Percentiles rank a stretch among this genome's conserved stretches.
phyloP scores from a whole-genome alignment of 2,113 vertebrate genomes.

The Bubo scandiacus region DNA sequence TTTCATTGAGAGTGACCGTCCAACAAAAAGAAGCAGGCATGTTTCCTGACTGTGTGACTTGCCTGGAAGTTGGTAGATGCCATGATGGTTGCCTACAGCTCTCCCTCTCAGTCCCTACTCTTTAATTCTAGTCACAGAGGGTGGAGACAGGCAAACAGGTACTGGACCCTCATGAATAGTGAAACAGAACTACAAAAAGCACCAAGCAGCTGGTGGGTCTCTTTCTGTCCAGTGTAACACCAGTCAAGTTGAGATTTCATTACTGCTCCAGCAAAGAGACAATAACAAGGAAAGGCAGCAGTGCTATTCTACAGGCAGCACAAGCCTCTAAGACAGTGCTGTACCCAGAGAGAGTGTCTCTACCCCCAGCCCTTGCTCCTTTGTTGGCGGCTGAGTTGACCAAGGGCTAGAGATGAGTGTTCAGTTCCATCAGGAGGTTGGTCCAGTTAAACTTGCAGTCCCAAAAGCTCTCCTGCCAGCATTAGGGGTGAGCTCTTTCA shows the following conservation, averaged over 20 bases:
- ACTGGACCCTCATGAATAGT: neutral
- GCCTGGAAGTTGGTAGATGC: fast-evolving
- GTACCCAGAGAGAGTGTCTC: neutral
- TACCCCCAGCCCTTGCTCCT: neutral
- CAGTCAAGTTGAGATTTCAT: neutral
- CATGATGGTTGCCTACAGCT: neutral
- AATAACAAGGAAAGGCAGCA: neutral
- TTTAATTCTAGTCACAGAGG: neutral
- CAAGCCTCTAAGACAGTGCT: neutral
- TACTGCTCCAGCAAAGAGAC: neutral
- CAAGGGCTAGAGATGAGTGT: neutral
- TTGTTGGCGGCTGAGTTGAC: neutral
- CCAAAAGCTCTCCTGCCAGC: neutral
- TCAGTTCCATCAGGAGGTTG: neutral
- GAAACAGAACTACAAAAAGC: neutral
- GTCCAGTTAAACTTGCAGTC: neutral
- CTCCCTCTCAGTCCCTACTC: neutral
- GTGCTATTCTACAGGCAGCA: fast-evolving
- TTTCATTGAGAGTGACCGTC: neutral
- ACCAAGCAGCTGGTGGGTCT: fast-evolving
- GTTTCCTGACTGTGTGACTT: neutral
- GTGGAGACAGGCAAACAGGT: neutral
- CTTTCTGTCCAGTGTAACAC: neutral
- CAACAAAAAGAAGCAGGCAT: neutral
- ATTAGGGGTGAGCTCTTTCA: neutral